phyloP scores from a whole-genome alignment of 2,797 vertebrate species.

The Tragopan temminckii region DNA sequence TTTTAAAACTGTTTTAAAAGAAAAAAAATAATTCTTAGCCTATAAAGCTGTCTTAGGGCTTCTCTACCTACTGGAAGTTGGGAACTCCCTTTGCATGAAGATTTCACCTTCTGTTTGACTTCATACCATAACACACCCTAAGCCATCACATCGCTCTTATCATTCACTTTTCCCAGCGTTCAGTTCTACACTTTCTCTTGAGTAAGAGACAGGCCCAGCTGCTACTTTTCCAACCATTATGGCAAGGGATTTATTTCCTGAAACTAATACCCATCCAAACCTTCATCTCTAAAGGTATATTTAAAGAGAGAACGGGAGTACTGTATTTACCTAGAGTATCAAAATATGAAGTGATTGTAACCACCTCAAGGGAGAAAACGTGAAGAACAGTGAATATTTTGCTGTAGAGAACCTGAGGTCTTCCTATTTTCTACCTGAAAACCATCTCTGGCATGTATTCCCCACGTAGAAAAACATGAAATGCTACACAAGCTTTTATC shows the following conservation, averaged over 20 bases:
- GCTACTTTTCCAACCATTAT: constrained; percentile 1
- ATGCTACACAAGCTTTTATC: constrained; percentile 16
- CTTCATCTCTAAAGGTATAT: background rate
- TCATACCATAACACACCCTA: background rate
- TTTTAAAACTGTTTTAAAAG: background rate
- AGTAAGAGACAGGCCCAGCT: background rate
- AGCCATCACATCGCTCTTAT: background rate
- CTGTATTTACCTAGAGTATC: background rate
- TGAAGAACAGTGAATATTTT: background rate
- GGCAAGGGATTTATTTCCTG: background rate
- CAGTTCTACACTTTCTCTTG: background rate
- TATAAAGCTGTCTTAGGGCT: background rate
- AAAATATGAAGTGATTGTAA: background rate
- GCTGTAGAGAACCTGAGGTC: constrained; percentile 23
- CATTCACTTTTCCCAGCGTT: background rate
- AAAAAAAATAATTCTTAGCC: background rate
- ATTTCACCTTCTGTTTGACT: background rate
- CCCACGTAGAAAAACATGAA: constrained; percentile 25
- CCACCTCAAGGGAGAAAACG: background rate
- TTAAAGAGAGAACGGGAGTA: background rate
- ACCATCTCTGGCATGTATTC: constrained; percentile 51
- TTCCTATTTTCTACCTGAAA: constrained; percentile 58
- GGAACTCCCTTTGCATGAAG: background rate
- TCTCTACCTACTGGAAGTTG: background rate
- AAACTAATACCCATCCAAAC: background rate